phyloP scores from a whole-genome alignment of 1,140 invertebrate genomes.

The Cydia fagiglandana region DNA sequence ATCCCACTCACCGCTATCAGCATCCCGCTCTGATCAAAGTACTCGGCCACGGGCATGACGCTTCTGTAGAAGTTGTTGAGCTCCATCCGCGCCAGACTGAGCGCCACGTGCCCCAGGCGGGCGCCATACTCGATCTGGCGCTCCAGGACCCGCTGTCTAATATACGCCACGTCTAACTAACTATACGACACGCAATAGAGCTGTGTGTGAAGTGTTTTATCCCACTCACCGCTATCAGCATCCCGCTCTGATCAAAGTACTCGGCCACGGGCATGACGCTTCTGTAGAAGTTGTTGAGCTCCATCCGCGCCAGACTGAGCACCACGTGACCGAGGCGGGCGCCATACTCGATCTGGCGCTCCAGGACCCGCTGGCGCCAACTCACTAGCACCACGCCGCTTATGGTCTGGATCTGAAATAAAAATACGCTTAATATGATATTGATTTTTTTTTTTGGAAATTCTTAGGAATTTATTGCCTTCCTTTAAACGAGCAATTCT shows the following conservation, averaged over 20 bases:
- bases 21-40: conserved; percentile 92
- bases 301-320: conserved; percentile 90
- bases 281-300: conserved; percentile 92
- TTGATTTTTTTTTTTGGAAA: no score
- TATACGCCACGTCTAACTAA: neutral
- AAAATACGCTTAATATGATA: no score
- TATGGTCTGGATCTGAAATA: conserved; percentile 89
- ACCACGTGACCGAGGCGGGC: conserved; percentile 93
- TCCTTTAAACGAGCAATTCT: no score
- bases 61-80: conserved; percentile 93
- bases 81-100: conserved; percentile 91
- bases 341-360: conserved; percentile 93
- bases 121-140: conserved; percentile 94
- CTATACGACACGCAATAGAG: neutral
- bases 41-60: conserved; percentile 93
- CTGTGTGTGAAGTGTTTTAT: neutral
- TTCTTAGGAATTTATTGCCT: no score
- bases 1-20: conserved; percentile 85
- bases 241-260: conserved; percentile 92
- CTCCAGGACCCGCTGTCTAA: conserved; percentile 81
- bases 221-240: conserved; percentile 87
- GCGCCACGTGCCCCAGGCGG: conserved; percentile 91
- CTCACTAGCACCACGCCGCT: conserved; percentile 91
- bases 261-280: conserved; percentile 94
- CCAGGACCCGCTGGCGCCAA: conserved; percentile 90